These are phyloP conservation scores for Trinorchestia longiramus DNA, from an alignment of 1,140 invertebrate species.

Conservation along the genomic window DNA sequence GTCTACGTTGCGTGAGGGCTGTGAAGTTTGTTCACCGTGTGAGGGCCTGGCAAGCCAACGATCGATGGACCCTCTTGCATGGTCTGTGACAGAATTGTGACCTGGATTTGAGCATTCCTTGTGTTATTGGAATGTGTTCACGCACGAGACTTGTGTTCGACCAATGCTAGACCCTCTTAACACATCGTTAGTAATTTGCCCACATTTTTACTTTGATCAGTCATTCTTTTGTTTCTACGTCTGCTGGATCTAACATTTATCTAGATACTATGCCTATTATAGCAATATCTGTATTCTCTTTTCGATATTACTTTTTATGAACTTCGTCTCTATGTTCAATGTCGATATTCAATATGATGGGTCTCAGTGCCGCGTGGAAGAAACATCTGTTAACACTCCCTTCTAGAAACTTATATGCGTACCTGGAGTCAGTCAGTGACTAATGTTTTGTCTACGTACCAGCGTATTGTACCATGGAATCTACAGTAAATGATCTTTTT, in stretches of 20 bases:
- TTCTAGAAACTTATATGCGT: neutral
- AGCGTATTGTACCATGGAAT: neutral
- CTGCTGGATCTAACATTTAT: too few species aligned
- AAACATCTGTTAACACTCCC: too few species aligned
- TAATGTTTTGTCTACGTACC: neutral
- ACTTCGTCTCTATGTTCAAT: too few species aligned
- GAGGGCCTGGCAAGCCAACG: neutral
- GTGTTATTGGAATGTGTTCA: neutral
- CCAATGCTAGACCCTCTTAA: neutral
- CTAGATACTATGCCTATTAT: too few species aligned
- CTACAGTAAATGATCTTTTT: too few species aligned
- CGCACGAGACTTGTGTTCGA: neutral
- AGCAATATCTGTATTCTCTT: too few species aligned
- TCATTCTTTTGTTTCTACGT: too few species aligned
- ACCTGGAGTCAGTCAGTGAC: neutral
- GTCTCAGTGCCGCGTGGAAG: too few species aligned
- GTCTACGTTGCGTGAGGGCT: neutral
- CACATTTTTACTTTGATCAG: too few species aligned
- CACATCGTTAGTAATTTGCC: neutral
- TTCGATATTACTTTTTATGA: too few species aligned
- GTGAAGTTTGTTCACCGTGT: too few species aligned
- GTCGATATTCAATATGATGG: neutral
- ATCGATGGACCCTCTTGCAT: neutral
- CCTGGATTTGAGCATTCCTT: neutral
- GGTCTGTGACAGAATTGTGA: neutral